Evolutionary conservation across 2,888 invertebrate species (phyloP).

Genomic region (Tiliacea citrago): DNA sequence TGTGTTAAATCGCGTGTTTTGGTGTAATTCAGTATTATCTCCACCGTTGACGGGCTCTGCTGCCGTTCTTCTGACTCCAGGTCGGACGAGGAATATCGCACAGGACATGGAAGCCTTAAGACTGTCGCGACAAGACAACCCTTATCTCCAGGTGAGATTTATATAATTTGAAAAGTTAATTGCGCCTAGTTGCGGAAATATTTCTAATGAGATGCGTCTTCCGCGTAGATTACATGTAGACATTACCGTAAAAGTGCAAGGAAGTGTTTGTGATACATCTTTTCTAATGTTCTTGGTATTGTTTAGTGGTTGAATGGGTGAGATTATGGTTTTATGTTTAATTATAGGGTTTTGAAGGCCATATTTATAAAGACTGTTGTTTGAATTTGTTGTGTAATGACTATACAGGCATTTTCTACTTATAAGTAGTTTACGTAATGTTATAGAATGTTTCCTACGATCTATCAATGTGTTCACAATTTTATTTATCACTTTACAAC

Average conservation of each 20-base stretch:
- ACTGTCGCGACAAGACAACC: constrained; percentile 95
- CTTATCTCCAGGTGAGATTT: constrained; percentile 93
- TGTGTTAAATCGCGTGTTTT: constrained; percentile 56
- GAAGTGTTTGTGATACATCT: constrained; percentile 37
- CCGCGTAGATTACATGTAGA: constrained; percentile 53
- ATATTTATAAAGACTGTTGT: neutral
- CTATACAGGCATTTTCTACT: constrained; percentile 27
- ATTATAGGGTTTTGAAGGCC: neutral
- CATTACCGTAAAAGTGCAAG: constrained; percentile 33
- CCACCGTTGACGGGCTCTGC: constrained; percentile 85
- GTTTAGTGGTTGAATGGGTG: constrained; percentile 1
- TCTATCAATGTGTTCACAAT: neutral
- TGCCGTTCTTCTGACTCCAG: constrained; percentile 93
- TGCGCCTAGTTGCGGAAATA: constrained; percentile 42
- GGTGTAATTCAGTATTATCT: constrained; percentile 76
- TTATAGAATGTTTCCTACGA: neutral
- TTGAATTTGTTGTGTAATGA: constrained; percentile 28
- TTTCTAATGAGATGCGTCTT: constrained; percentile 57
- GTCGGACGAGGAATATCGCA: constrained; percentile 94
- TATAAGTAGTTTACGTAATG: constrained; percentile 24
- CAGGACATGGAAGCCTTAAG: constrained; percentile 96
- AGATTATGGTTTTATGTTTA: neutral
- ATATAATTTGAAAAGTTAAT: constrained; percentile 49
- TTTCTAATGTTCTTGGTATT: constrained; percentile 29
- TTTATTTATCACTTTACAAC: neutral